Base-by-base conservation (phyloP, 2,888 invertebrate genomes). In the Molanna angustata region DNA sequence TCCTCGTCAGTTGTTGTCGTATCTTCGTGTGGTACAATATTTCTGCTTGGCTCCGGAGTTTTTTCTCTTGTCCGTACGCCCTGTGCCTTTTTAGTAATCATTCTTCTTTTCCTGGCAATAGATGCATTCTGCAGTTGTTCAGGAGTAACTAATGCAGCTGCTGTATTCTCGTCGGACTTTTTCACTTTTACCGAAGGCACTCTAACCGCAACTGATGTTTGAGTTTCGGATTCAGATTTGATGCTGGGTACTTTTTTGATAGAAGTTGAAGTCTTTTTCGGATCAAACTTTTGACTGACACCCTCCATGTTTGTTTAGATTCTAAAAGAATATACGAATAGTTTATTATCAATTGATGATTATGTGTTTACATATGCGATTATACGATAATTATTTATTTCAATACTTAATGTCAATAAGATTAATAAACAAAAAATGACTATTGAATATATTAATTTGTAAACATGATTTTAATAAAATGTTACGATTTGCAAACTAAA, bases 51-150 rank as follows among this genome's bases (percentile, higher is more conserved):
- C 62, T 78, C 77, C 4, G 77, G 77, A 9, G 77, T 78, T 53
- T 78, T 74, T 62, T 78, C 77, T 61, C 77, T 69, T 51, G 74
- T 74, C 52, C 75, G 69, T 7, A 74, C 66, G 51, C 73, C 72
- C 61, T 72, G 72, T 13, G 73, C 72, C 64, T 80, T 72, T 63
- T 80, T 81, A 0, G 81, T 79, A 35, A 83, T 68, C 59, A 80
- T 82, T 56, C 86, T 76, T 42, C 85, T 76, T 61, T 82, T 82
- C 49, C 82, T 77, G 33, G 74, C 70, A 47, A 82, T 70, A 14
- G 79, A 74, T 65, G 80, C 78, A 64, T 70, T 71, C 57, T 78
- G 72, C 56, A 71, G 72, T 64, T 76, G 74, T 62, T 74, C 73
- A 33, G 70, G 68, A 2, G 72, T 68, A 18, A 72, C 64, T 61